Evolutionary conservation across 2,797 vertebrate species (phyloP).

Genomic region (Dendrocincla fuliginosa): DNA sequence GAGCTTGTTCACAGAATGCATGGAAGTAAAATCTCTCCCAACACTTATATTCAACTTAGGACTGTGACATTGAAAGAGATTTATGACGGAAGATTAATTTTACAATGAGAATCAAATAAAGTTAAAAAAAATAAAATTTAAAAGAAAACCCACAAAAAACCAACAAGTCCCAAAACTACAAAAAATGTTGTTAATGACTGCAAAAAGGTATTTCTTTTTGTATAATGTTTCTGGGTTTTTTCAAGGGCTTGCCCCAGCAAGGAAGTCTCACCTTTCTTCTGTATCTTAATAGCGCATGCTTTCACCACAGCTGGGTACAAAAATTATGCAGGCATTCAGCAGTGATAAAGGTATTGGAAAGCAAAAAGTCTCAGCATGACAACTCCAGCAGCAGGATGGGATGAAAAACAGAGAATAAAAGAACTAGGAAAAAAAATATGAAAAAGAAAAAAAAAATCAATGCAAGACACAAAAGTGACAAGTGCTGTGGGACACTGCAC

Average conservation of each 20-base stretch:
- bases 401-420: background rate
- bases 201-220: background rate
- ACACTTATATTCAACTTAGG: background rate
- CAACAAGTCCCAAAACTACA: rapidly evolving
- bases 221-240: background rate
- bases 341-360: background rate
- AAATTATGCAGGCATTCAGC: slow-evolving; percentile 5
- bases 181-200: background rate
- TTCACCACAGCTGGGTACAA: slow-evolving; percentile 27
- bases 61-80: background rate
- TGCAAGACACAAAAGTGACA: background rate
- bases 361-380: background rate
- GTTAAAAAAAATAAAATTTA: background rate
- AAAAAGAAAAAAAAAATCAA: background rate
- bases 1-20: background rate
- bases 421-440: background rate
- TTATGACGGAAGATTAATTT: background rate
- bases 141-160: background rate
- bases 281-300: background rate
- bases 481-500: background rate
- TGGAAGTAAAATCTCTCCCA: background rate
- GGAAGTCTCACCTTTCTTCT: background rate
- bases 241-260: background rate
- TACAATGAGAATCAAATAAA: background rate
- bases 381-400: background rate